Conservation (phyloP, 2,113 vertebrate species). For the Nothocercus nigrocapillus region DNA sequence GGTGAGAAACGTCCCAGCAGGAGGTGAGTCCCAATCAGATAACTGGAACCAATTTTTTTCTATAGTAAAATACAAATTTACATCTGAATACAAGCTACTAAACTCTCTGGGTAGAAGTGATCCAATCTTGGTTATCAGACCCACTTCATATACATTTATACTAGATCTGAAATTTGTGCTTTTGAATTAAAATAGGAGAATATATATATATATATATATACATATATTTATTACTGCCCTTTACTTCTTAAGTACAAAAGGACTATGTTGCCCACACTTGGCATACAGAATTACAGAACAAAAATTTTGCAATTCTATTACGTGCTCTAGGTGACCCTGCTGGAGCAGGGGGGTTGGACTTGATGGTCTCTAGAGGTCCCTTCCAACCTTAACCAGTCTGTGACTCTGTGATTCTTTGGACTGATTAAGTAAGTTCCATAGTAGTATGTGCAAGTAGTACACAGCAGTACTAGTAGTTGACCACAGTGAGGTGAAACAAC, state of each 20-base stretch:
- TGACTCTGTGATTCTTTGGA: too few relatives aligned
- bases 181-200: not conserved
- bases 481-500: not conserved
- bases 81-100: not conserved
- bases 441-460: too few relatives aligned
- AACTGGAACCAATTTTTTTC: not conserved
- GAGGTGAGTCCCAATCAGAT: not conserved
- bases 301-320: not conserved
- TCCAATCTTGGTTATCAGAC: not conserved
- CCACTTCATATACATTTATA: not conserved
- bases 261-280: not conserved
- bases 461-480: too few relatives aligned
- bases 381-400: too few relatives aligned
- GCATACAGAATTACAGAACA: not conserved
- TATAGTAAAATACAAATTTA: not conserved
- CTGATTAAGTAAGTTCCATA: too few relatives aligned
- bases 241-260: not conserved
- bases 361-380: too few relatives aligned
- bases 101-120: not conserved
- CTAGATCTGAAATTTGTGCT: not conserved
- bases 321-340: too few relatives aligned
- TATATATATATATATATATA: not conserved
- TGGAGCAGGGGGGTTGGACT: too few relatives aligned
- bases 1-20: not conserved
- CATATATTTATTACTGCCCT: not conserved